Percentiles rank a stretch among this genome's conserved stretches.
phyloP scores from a whole-genome alignment of 2,888 invertebrate genomes.

The Scaptomyza tumidula region DNA sequence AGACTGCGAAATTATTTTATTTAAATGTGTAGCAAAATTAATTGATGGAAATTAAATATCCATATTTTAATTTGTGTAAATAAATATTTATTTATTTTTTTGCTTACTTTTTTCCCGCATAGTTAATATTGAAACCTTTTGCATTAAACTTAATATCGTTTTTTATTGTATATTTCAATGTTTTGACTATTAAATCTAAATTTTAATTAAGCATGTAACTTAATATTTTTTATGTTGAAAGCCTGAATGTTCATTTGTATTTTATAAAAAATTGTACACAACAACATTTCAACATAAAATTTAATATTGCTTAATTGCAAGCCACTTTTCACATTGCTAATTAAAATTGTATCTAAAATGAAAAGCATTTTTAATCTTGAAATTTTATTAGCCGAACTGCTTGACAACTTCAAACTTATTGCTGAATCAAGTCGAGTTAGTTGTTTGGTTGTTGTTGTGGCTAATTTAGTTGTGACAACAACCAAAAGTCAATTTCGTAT shows the following conservation, averaged over 20 bases:
- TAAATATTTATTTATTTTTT: background rate
- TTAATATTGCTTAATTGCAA: background rate
- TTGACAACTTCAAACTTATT: conserved; percentile 60
- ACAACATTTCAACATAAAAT: background rate
- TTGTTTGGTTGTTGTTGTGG: conserved; percentile 30
- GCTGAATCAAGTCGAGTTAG: conserved; percentile 46
- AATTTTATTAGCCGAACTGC: conserved; percentile 55
- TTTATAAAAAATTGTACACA: no score
- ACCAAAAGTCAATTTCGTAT: conserved; percentile 78
- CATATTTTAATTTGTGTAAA: background rate
- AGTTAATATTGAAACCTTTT: no score
- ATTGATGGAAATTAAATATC: background rate
- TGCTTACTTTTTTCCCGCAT: no score
- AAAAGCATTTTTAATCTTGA: conserved; percentile 59
- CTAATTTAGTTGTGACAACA: conserved; percentile 55
- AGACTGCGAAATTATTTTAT: no score
- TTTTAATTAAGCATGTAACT: no score
- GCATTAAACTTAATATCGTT: no score
- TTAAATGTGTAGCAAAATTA: background rate
- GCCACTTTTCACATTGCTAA: conserved; percentile 14
- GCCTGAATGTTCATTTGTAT: no score
- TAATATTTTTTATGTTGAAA: no score
- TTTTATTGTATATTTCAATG: no score
- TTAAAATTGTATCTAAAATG: conserved; percentile 12
- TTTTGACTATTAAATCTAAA: no score